Conservation (phyloP, 2,113 vertebrate species). For the Anhinga anhinga region DNA sequence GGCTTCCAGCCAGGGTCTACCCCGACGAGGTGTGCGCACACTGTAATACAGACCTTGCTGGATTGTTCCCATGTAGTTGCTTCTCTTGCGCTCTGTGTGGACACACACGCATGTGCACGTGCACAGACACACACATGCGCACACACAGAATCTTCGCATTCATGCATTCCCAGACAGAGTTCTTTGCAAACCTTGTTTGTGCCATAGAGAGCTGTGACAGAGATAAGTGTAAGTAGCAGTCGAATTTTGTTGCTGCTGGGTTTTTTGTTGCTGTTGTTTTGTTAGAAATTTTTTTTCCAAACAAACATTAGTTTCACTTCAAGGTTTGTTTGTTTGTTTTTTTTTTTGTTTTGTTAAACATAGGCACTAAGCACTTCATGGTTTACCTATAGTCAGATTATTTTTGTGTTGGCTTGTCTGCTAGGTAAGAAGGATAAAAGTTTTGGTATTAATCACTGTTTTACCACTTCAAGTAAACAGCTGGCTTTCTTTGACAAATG, state of each 20-base stretch:
- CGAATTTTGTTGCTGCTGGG: background rate
- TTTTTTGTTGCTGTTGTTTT: background rate
- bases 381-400: background rate
- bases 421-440: background rate
- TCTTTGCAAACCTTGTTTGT: background rate
- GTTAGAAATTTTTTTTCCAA: background rate
- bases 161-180: background rate
- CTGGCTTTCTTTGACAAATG: background rate
- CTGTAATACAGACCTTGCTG: background rate
- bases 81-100: background rate
- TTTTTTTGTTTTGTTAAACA: background rate
- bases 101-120: background rate
- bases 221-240: background rate
- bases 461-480: background rate
- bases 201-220: background rate
- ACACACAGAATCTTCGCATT: background rate
- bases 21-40: background rate
- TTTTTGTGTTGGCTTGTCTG: background rate
- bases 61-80: background rate
- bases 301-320: background rate
- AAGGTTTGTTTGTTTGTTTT: background rate
- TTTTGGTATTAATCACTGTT: background rate
- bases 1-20: background rate
- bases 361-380: background rate
- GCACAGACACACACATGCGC: rapidly evolving